Conservation (phyloP, 1,140 invertebrate genomes). For the Procambarus clarkii region DNA sequence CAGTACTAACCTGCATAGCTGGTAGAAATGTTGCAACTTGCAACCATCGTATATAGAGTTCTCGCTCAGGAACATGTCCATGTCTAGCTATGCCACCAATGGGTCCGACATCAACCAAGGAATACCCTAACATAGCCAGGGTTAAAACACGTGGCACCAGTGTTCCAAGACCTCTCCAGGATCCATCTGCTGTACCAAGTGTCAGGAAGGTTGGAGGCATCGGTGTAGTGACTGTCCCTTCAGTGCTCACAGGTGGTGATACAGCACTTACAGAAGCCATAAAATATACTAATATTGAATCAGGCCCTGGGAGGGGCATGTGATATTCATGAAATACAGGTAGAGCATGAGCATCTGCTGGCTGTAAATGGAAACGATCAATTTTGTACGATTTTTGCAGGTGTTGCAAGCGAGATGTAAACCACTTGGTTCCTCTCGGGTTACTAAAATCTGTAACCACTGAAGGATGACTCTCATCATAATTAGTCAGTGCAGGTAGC, state of each 20-base stretch:
- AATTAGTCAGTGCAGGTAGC: conserved; percentile 52
- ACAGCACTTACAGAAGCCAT: conserved; percentile 58
- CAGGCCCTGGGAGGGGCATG: conserved; percentile 27
- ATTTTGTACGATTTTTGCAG: conserved; percentile 49
- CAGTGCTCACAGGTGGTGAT: conserved; percentile 60
- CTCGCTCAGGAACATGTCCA: conserved; percentile 83
- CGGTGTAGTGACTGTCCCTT: conserved; percentile 60
- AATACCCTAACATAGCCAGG: conserved; percentile 57
- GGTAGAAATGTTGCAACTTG: conserved; percentile 94
- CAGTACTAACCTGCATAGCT: conserved; percentile 82
- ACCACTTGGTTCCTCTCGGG: conserved; percentile 51
- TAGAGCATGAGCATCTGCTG: conserved; percentile 57
- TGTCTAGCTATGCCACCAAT: conserved; percentile 56
- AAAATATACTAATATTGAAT: conserved; percentile 50
- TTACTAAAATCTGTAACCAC: conserved; percentile 65
- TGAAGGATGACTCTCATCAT: conserved; percentile 37
- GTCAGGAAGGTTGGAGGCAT: conserved; percentile 67
- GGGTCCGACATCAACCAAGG: conserved; percentile 58
- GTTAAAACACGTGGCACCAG: conserved; percentile 58
- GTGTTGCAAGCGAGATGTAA: conserved; percentile 18
- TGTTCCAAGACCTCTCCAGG: conserved; percentile 63
- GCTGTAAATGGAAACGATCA: conserved; percentile 65
- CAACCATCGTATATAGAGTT: conserved; percentile 96
- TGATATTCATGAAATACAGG: conserved; percentile 51
- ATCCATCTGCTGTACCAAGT: conserved; percentile 54